A percentile compares a stretch with the other conserved stretches of the same genome.
Conservation (phyloP, 2,888 invertebrate genomes). For the Penaeus monodon region DNA sequence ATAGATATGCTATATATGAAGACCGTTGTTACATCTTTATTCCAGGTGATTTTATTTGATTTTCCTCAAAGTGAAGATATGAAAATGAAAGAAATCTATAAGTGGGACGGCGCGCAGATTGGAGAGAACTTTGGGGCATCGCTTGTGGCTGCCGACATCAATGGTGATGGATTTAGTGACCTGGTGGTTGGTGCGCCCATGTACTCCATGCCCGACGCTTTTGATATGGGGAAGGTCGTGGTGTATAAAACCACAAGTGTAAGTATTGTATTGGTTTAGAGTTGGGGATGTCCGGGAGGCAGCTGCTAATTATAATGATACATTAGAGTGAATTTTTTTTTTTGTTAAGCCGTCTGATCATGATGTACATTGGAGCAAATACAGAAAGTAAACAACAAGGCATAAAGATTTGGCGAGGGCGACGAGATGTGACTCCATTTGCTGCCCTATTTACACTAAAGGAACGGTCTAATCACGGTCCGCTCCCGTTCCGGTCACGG, state of each 20-base stretch:
- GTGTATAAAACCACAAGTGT: conserved; percentile 67
- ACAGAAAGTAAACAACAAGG: no score
- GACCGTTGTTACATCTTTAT: neutral
- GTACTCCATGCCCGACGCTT: conserved; percentile 66
- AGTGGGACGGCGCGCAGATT: conserved; percentile 72
- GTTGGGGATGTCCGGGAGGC: no score
- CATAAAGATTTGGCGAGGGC: no score
- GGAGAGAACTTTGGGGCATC: conserved; percentile 79
- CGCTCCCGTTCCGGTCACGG: no score
- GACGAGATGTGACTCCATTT: no score
- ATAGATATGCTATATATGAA: neutral
- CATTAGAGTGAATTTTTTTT: neutral
- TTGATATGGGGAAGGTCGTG: conserved; percentile 57
- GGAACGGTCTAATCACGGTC: no score
- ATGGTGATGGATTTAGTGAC: conserved; percentile 76
- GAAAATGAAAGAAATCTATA: conserved; percentile 54
- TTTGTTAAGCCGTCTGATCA: no score
- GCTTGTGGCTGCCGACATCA: conserved; percentile 76
- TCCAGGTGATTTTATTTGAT: conserved; percentile 12
- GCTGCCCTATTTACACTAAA: no score
- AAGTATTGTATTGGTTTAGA: neutral
- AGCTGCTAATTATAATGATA: neutral
- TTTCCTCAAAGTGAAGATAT: neutral
- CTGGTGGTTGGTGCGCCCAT: conserved; percentile 78
- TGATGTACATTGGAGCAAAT: no score